Percentiles rank a stretch among this genome's conserved stretches.
These are phyloP conservation scores for Temnothorax rugatulus DNA, from an alignment of 2,888 invertebrate species.

Conservation along the genomic window DNA sequence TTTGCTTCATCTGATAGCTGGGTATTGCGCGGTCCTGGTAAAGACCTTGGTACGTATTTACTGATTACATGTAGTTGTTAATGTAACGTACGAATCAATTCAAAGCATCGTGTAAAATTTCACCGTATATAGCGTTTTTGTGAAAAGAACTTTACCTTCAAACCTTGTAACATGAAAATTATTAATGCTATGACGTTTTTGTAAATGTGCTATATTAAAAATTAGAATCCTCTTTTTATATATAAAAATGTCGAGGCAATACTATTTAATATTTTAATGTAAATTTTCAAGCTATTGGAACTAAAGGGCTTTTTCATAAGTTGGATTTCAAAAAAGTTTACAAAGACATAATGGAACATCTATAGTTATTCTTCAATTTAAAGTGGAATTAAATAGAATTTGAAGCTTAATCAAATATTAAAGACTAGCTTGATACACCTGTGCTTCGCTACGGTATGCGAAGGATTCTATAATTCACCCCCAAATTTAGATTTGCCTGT, in stretches of 20 bases:
- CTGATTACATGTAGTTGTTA: constrained; percentile 72
- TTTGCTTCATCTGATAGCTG: constrained; percentile 80
- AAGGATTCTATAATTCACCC: no score
- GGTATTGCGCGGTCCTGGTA: constrained; percentile 79
- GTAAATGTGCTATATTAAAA: background rate
- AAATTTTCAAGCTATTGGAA: background rate
- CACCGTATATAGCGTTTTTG: background rate
- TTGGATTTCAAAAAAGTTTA: background rate
- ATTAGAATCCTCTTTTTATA: background rate
- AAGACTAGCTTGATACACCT: no score
- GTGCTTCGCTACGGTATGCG: no score
- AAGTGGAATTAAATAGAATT: background rate
- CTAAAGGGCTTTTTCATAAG: background rate
- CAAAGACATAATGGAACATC: background rate
- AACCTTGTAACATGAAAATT: background rate
- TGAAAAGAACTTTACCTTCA: background rate
- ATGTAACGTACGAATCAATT: background rate
- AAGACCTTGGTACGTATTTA: constrained; percentile 79
- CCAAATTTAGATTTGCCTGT: no score
- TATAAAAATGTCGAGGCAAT: background rate
- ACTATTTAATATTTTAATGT: background rate
- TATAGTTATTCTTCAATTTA: background rate
- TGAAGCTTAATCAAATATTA: background rate
- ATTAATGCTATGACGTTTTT: background rate
- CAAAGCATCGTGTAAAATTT: background rate